Evolutionary conservation across 2,113 vertebrate species (phyloP).

Genomic region (Psilopsiagon aymara): DNA sequence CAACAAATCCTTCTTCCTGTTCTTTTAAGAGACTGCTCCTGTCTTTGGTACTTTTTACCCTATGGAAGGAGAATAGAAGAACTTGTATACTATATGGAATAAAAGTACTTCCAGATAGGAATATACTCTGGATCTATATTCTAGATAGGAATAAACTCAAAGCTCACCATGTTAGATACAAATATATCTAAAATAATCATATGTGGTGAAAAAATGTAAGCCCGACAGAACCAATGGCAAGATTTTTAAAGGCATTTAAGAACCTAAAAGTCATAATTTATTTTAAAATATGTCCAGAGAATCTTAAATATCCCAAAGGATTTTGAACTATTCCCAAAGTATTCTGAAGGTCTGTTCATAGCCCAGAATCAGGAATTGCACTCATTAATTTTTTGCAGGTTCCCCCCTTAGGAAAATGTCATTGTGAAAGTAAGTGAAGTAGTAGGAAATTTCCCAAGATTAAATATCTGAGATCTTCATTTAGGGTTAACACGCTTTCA

Average conservation of each 20-base stretch:
- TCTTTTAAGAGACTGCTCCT: not conserved
- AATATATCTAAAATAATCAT: not conserved
- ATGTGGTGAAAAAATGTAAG: not conserved
- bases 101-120: not conserved
- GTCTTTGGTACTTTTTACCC: not conserved
- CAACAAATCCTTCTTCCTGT: not conserved
- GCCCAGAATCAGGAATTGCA: not conserved
- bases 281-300: not conserved
- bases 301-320: not conserved
- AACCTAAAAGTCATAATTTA: not conserved
- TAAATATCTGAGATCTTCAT: not conserved
- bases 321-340: not conserved
- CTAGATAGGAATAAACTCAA: not conserved
- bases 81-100: not conserved
- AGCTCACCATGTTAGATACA: not conserved
- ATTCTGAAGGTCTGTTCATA: not conserved
- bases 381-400: not conserved
- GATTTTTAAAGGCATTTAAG: not conserved
- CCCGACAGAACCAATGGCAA: not conserved
- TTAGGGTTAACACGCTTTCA: not conserved
- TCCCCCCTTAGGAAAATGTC: not conserved
- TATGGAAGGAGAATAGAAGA: not conserved
- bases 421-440: not conserved
- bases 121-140: not conserved
- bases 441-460: not conserved